Conservation (phyloP, 1,140 invertebrate genomes). For the Eumeta japonica region DNA sequence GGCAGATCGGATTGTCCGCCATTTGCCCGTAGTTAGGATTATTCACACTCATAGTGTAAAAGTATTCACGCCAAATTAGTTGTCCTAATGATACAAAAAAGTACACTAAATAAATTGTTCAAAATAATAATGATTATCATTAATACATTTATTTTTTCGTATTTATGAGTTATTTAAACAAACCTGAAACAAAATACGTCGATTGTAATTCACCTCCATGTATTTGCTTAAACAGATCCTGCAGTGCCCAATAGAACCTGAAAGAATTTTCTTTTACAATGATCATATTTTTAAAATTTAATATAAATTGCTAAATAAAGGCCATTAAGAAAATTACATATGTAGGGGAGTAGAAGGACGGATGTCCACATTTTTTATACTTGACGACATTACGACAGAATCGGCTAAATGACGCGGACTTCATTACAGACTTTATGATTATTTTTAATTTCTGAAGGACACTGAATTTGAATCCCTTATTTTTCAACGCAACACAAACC, state of each 20-base stretch:
- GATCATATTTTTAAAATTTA: neutral
- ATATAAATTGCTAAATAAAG: too few relatives aligned
- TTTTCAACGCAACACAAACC: too few relatives aligned
- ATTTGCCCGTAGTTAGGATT: constrained; percentile 68
- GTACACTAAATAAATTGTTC: too few relatives aligned
- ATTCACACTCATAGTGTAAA: constrained; percentile 73
- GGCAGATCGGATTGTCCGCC: constrained; percentile 71
- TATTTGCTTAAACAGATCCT: constrained; percentile 61
- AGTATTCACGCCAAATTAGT: constrained; percentile 78
- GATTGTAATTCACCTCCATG: constrained; percentile 45
- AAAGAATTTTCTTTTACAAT: constrained; percentile 6
- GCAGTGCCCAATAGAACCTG: constrained; percentile 65
- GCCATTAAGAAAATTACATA: too few relatives aligned
- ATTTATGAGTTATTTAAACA: constrained; percentile 2
- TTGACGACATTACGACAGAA: too few relatives aligned
- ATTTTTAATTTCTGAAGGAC: too few relatives aligned
- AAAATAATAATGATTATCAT: constrained; percentile 14
- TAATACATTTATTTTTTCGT: constrained; percentile 4
- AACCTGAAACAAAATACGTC: constrained; percentile 47
- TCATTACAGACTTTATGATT: too few relatives aligned
- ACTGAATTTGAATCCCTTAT: too few relatives aligned
- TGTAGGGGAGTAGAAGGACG: too few relatives aligned
- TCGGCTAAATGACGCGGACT: too few relatives aligned
- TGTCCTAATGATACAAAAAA: too few relatives aligned
- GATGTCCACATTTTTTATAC: too few relatives aligned